phyloP scores from a whole-genome alignment of 2,113 vertebrate species.

The Oplegnathus fasciatus region DNA sequence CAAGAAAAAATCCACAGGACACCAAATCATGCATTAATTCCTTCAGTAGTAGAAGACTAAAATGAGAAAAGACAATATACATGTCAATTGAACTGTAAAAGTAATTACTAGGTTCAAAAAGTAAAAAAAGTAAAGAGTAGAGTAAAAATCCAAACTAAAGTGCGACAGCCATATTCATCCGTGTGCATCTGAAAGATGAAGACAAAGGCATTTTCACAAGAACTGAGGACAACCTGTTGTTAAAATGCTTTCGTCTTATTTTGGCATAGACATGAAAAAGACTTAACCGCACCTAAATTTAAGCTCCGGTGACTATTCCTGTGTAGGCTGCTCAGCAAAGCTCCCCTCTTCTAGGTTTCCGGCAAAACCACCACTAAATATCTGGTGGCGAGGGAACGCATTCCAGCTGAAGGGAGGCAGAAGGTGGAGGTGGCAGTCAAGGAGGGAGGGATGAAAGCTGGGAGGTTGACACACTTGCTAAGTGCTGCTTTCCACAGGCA shows the following conservation, averaged over 20 bases:
- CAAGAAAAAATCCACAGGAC: background rate
- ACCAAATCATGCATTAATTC: background rate
- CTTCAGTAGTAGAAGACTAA: background rate
- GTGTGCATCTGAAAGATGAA: background rate
- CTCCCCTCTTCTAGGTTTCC: slow-evolving; percentile 41
- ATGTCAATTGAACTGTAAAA: background rate
- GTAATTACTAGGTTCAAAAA: too few relatives aligned
- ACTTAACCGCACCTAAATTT: slow-evolving; percentile 42
- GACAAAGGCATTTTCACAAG: background rate
- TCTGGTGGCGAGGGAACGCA: slow-evolving; percentile 54
- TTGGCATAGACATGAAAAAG: slow-evolving; percentile 33
- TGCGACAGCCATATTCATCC: background rate
- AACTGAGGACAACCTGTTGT: slow-evolving; percentile 16
- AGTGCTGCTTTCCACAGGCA: slow-evolving; percentile 18
- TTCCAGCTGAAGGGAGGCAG: slow-evolving; percentile 47
- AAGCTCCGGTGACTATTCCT: slow-evolving; percentile 54
- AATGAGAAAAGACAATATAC: background rate
- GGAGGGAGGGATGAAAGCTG: slow-evolving; percentile 46
- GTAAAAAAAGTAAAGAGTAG: too few relatives aligned
- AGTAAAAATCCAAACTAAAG: background rate
- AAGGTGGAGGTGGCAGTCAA: slow-evolving; percentile 39
- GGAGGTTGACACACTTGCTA: slow-evolving; percentile 21
- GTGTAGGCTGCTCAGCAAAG: slow-evolving; percentile 40
- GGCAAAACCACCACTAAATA: slow-evolving; percentile 53
- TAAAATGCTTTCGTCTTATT: slow-evolving; percentile 40